These are phyloP conservation scores for Pungitius pungitius DNA, from an alignment of 2,113 vertebrate species.

Conservation along the genomic window DNA sequence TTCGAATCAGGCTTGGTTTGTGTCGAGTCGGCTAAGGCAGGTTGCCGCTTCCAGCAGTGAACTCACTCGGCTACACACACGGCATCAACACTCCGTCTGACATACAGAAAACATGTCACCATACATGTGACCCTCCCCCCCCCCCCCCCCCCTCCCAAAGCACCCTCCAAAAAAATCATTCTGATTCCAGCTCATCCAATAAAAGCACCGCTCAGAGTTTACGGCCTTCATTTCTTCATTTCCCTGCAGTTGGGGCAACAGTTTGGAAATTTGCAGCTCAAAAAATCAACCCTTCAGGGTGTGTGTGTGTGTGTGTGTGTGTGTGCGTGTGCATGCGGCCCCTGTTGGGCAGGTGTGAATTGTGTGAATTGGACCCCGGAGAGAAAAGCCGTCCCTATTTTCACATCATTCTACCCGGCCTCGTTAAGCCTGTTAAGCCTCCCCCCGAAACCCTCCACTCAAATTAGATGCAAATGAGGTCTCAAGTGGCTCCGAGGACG, in stretches of 20 bases:
- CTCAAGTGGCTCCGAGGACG: conserved; percentile 76
- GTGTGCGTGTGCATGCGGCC: conserved; percentile 27
- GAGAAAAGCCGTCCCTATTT: conserved; percentile 62
- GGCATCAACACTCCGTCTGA: neutral
- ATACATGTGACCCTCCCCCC: neutral
- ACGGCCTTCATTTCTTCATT: conserved; percentile 33
- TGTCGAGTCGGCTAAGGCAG: conserved; percentile 44
- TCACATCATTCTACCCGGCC: conserved; percentile 62
- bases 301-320: conserved; percentile 28
- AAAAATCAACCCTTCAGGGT: conserved; percentile 48
- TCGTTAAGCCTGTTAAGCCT: conserved; percentile 69
- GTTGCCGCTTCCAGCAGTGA: conserved; percentile 38
- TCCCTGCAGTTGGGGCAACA: conserved; percentile 49
- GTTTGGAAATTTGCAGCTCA: conserved; percentile 53
- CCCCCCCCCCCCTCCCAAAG: neutral
- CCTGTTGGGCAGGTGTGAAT: conserved; percentile 71
- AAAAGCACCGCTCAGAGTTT: conserved; percentile 29
- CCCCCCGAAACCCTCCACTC: conserved; percentile 64
- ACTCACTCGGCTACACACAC: conserved; percentile 42
- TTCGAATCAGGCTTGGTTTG: conserved; percentile 56
- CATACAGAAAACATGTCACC: neutral
- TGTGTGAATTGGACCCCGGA: conserved; percentile 74
- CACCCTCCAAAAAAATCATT: neutral
- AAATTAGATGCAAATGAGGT: conserved; percentile 82
- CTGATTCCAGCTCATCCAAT: conserved; percentile 36